Conservation (phyloP, 1,140 invertebrate species). For the Drosophila pseudoobscura region DNA sequence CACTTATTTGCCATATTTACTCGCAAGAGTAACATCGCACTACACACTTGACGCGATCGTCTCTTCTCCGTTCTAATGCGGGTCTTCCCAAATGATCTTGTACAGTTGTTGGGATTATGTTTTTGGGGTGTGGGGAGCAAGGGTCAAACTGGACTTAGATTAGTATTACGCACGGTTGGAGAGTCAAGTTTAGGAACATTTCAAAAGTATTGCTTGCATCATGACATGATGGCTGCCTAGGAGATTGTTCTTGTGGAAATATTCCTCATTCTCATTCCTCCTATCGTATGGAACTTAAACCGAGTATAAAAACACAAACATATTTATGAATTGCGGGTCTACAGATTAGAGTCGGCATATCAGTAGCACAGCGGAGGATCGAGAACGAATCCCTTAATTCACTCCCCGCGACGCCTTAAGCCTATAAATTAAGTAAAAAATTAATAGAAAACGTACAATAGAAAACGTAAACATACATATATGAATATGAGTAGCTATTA, state of each 20-base stretch:
- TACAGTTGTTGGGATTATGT: background rate
- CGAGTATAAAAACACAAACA: conserved; percentile 24
- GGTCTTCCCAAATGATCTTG: conserved; percentile 2
- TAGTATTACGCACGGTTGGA: conserved; percentile 5
- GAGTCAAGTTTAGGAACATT: background rate
- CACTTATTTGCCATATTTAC: conserved; percentile 1
- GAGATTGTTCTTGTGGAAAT: conserved; percentile 20
- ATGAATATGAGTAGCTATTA: conserved; percentile 4
- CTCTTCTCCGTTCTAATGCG: conserved; percentile 1
- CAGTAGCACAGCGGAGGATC: conserved; percentile 29
- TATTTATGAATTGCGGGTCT: conserved; percentile 44
- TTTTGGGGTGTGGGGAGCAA: conserved; percentile 8
- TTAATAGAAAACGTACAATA: background rate
- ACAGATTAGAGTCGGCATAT: conserved; percentile 60
- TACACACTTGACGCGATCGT: conserved; percentile 13
- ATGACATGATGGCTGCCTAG: too few relatives aligned
- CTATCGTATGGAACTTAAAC: conserved; percentile 39
- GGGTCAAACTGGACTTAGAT: conserved; percentile 16
- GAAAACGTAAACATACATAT: background rate
- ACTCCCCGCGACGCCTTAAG: conserved; percentile 3
- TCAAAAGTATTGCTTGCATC: too few relatives aligned
- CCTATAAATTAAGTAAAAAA: conserved; percentile 38
- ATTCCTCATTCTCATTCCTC: conserved; percentile 12
- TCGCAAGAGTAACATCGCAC: conserved; percentile 17
- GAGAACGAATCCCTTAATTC: too few relatives aligned